Conservation (phyloP, 2,113 vertebrate genomes). For the Sorex araneus region DNA sequence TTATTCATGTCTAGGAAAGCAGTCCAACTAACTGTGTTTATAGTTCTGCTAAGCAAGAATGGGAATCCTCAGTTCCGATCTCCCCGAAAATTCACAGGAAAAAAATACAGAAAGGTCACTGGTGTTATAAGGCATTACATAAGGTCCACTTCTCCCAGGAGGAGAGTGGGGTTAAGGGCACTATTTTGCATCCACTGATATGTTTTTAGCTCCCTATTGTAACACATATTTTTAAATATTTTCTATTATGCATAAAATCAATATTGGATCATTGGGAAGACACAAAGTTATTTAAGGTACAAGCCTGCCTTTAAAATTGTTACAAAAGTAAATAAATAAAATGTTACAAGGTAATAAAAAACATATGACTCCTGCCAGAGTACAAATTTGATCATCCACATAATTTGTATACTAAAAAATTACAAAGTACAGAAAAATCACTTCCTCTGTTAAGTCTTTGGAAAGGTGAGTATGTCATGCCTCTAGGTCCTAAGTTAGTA, state of each 20-base stretch:
- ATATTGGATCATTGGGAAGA: neutral
- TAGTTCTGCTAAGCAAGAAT: slow-evolving; percentile 10
- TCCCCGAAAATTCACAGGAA: neutral
- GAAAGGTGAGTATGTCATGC: neutral
- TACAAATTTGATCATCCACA: neutral
- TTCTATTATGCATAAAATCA: neutral
- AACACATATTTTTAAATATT: neutral
- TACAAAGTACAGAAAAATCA: slow-evolving; percentile 13
- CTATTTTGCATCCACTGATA: neutral
- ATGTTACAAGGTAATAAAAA: neutral
- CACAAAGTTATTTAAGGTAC: neutral
- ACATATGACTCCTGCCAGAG: neutral
- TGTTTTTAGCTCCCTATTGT: too few species aligned
- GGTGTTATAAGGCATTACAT: neutral
- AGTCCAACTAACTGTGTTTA: neutral
- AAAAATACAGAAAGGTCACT: neutral
- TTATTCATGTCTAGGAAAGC: neutral
- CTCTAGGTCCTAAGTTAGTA: neutral
- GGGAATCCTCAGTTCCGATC: neutral
- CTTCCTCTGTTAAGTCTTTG: neutral
- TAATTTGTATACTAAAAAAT: neutral
- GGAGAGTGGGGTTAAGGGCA: neutral
- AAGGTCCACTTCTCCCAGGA: neutral
- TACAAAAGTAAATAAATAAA: too few species aligned
- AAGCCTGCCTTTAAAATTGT: slow-evolving; percentile 46